These are phyloP conservation scores for Eleutherodactylus coqui DNA, from an alignment of 2,797 vertebrate genomes.

Conservation along the genomic window DNA sequence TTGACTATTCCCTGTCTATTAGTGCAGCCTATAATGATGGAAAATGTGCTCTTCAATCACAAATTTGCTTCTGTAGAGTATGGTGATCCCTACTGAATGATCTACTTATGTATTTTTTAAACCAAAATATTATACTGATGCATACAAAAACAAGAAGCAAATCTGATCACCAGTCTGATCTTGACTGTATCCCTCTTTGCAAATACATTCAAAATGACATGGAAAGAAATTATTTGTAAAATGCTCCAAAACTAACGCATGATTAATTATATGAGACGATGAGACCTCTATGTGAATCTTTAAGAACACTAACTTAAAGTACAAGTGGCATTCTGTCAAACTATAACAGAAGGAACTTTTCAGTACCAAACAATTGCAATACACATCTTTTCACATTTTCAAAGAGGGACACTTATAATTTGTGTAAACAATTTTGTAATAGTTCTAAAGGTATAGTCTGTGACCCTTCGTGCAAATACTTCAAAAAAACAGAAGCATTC, in stretches of 20 bases:
- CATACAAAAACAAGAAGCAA: not conserved
- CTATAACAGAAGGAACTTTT: not conserved
- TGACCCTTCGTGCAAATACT: not conserved
- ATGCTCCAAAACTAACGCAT: not conserved
- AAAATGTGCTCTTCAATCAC: not conserved
- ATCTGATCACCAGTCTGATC: not conserved
- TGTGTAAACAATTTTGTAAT: not conserved
- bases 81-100: not conserved
- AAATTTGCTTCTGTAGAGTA: not conserved
- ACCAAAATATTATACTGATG: too few species aligned
- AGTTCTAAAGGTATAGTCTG: not conserved
- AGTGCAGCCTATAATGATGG: too few species aligned
- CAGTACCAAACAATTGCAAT: not conserved
- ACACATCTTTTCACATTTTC: not conserved
- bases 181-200: not conserved
- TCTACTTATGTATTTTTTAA: not conserved
- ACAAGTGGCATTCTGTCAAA: slow-evolving; percentile 13
- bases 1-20: not conserved
- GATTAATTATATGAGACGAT: not conserved
- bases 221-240: not conserved
- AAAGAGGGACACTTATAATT: slow-evolving; percentile 5
- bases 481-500: not conserved
- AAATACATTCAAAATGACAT: not conserved
- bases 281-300: not conserved
- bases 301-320: not conserved